Evolutionary conservation across 2,888 invertebrate species (phyloP).

Genomic region (Tillus elongatus): DNA sequence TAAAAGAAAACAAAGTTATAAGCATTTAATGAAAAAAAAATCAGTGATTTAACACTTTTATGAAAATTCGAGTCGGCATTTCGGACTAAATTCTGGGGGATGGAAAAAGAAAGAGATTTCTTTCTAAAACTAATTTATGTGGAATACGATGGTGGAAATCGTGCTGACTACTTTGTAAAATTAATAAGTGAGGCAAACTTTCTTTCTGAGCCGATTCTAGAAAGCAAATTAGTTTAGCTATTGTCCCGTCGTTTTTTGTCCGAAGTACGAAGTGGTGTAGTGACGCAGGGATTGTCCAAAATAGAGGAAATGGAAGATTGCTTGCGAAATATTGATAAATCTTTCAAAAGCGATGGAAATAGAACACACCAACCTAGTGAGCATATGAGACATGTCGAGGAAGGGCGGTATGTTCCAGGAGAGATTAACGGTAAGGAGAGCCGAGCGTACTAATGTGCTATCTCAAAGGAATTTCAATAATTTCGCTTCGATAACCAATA

Average conservation of each 20-base stretch:
- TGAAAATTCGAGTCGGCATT: slow-evolving; percentile 7
- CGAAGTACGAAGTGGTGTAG: slow-evolving; percentile 10
- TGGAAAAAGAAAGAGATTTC: slow-evolving; percentile 8
- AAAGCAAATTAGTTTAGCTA: slow-evolving; percentile 6
- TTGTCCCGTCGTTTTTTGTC: slow-evolving; percentile 8
- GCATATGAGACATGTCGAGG: too few relatives aligned
- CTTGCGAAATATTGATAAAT: slow-evolving; percentile 10
- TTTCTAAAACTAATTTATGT: slow-evolving; percentile 7
- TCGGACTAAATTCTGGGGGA: slow-evolving; percentile 9
- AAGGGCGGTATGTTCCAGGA: too few relatives aligned
- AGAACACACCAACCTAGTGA: neutral
- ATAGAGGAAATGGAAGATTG: slow-evolving; percentile 9
- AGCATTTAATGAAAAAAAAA: too few relatives aligned
- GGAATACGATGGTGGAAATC: slow-evolving; percentile 4
- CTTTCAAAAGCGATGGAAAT: neutral
- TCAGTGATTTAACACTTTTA: too few relatives aligned
- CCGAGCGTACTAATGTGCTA: too few relatives aligned
- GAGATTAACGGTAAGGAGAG: too few relatives aligned
- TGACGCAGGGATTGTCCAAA: slow-evolving; percentile 8
- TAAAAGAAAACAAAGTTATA: too few relatives aligned
- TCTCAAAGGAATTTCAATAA: too few relatives aligned
- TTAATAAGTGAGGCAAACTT: slow-evolving; percentile 6
- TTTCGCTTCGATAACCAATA: too few relatives aligned
- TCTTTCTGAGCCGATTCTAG: slow-evolving; percentile 7
- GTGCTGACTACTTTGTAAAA: slow-evolving; percentile 10